Conservation (phyloP, 2,888 invertebrate species). For the Hirudinaria manillensis region DNA sequence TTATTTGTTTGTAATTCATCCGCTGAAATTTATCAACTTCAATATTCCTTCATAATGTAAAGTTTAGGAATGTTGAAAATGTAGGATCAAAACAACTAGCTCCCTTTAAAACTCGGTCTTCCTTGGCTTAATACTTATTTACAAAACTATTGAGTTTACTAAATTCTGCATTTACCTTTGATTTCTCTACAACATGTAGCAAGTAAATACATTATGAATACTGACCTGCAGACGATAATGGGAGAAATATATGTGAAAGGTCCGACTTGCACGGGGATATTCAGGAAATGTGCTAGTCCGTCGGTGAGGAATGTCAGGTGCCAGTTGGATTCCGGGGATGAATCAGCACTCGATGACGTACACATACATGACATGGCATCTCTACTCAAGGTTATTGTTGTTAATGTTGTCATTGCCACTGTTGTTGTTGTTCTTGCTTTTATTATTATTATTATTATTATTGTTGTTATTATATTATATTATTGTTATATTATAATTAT, state of each 20-base stretch:
- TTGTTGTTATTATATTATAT: not conserved
- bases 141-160: too few relatives aligned
- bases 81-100: too few relatives aligned
- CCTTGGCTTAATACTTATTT: too few relatives aligned
- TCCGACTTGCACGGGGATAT: not conserved
- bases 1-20: too few relatives aligned
- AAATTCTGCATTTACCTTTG: too few relatives aligned
- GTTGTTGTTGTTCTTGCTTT: not conserved
- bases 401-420: not conserved
- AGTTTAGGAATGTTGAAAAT: too few relatives aligned
- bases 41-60: too few relatives aligned
- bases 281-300: conserved; percentile 3
- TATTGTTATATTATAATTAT: not conserved
- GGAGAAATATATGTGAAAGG: conserved; percentile 13
- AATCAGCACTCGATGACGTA: not conserved
- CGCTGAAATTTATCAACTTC: too few relatives aligned
- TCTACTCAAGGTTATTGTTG: not conserved
- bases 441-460: conserved; percentile 1
- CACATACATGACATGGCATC: not conserved
- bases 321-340: not conserved
- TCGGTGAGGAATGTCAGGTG: not conserved
- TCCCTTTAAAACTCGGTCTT: too few relatives aligned
- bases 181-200: too few relatives aligned
- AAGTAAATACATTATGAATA: too few relatives aligned
- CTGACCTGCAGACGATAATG: not conserved